A percentile compares a stretch with the other conserved stretches of the same genome.
Conservation (phyloP, 2,797 vertebrate species). For the Sylvia borin region DNA sequence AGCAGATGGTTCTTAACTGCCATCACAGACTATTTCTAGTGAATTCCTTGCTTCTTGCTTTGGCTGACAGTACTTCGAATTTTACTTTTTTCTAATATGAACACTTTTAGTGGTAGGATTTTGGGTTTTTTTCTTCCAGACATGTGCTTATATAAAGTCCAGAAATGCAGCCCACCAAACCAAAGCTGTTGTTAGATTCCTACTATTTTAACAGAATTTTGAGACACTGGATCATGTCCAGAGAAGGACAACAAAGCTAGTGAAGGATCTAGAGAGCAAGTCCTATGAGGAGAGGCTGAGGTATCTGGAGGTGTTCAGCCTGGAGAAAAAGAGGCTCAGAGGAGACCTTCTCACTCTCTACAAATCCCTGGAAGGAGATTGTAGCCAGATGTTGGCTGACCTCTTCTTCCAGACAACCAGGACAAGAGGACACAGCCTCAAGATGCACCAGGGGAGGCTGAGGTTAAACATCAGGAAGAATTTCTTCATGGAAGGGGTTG, state of each 20-base stretch:
- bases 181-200: not conserved
- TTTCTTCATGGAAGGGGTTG: not conserved
- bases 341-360: not conserved
- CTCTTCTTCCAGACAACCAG: not conserved
- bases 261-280: not conserved
- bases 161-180: not conserved
- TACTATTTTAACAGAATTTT: not conserved
- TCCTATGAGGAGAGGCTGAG: not conserved
- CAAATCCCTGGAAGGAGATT: not conserved
- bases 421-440: not conserved
- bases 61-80: not conserved
- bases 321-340: not conserved
- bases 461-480: not conserved
- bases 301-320: not conserved
- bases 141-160: not conserved
- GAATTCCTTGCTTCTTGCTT: not conserved
- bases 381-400: too few species aligned
- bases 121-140: not conserved
- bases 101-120: not conserved
- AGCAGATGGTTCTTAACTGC: not conserved
- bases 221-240: not conserved
- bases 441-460: not conserved
- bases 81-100: not conserved
- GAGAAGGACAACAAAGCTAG: not conserved
- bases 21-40: not conserved